Evolutionary conservation across 2,797 vertebrate species (phyloP).

Genomic region (Poecilia gillii): DNA sequence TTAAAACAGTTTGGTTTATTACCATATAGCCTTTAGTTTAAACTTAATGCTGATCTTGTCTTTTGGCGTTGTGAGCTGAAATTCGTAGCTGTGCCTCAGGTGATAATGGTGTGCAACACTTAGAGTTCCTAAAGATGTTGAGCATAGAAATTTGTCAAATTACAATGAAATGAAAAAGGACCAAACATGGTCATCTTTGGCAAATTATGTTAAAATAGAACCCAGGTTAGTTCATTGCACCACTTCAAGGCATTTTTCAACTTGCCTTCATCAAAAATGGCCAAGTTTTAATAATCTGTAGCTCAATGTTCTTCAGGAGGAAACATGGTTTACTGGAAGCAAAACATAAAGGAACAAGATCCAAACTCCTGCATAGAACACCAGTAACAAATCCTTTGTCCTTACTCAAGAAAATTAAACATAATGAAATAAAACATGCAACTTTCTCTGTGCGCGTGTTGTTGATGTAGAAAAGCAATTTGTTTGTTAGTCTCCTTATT

Average conservation of each 20-base stretch:
- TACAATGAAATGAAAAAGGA: background rate
- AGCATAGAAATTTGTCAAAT: background rate
- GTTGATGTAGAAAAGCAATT: constrained; percentile 4
- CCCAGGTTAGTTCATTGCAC: background rate
- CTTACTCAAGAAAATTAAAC: constrained; percentile 12
- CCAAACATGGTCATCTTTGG: background rate
- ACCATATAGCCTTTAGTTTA: background rate
- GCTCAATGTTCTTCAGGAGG: background rate
- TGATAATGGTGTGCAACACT: background rate
- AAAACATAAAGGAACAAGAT: background rate
- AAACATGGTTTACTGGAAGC: constrained; percentile 14
- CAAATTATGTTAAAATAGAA: background rate
- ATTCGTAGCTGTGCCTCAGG: background rate
- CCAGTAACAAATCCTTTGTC: constrained; percentile 11
- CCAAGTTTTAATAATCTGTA: background rate
- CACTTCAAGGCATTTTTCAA: background rate
- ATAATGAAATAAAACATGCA: constrained; percentile 14
- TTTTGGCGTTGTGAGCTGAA: too few relatives aligned
- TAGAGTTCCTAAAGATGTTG: background rate
- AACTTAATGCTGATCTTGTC: too few relatives aligned
- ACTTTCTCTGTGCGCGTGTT: constrained; percentile 15
- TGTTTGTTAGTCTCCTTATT: background rate
- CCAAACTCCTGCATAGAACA: background rate
- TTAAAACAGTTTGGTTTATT: background rate
- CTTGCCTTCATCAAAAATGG: background rate